phyloP scores from a whole-genome alignment of 2,113 vertebrate species.

The Paedocypris sp. region DNA sequence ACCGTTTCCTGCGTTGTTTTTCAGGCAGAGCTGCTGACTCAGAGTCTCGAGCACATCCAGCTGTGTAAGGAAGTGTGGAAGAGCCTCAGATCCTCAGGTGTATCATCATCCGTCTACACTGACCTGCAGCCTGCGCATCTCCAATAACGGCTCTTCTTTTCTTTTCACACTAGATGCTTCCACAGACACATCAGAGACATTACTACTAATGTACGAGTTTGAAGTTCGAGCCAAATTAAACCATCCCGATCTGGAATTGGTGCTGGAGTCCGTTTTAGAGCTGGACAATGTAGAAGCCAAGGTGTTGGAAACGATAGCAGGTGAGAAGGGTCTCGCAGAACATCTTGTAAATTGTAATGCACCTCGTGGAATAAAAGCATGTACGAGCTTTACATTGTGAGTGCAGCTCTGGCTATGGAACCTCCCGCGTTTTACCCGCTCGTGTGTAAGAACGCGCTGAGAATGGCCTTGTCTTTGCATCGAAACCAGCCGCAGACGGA shows the following conservation, averaged over 20 bases:
- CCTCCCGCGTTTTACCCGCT: constrained; percentile 70
- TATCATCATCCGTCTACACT: background rate
- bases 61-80: constrained; percentile 73
- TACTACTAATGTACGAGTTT: constrained; percentile 87
- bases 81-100: constrained; percentile 74
- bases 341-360: background rate
- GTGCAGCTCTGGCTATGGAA: constrained; percentile 78
- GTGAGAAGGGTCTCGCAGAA: no score
- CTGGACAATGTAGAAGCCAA: constrained; percentile 67
- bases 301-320: constrained; percentile 75
- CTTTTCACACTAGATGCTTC: constrained; percentile 56
- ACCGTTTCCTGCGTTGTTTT: constrained; percentile 28
- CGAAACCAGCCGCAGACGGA: constrained; percentile 61
- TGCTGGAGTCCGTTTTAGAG: constrained; percentile 75
- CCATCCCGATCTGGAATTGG: constrained; percentile 62
- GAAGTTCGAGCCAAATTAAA: constrained; percentile 78
- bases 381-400: background rate
- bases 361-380: background rate
- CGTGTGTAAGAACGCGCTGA: constrained; percentile 76
- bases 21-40: constrained; percentile 62
- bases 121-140: background rate
- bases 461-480: constrained; percentile 64
- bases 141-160: background rate
- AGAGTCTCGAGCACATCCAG: constrained; percentile 68
- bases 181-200: constrained; percentile 66